Evolutionary conservation across 2,888 invertebrate genomes (phyloP).

Genomic region (Harpalus rufipes): DNA sequence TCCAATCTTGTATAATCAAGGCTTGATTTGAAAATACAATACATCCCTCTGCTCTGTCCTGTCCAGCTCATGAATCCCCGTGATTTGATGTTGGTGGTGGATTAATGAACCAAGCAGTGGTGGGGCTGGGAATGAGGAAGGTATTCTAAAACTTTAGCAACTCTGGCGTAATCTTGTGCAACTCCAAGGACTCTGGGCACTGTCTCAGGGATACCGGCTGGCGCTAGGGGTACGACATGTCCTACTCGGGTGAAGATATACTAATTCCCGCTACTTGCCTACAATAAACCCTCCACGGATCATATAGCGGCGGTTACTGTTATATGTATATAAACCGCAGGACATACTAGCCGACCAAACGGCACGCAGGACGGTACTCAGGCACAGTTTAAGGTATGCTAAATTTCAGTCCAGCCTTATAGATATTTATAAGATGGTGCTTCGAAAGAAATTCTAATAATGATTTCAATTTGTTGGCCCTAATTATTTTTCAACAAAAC

Average conservation of each 20-base stretch:
- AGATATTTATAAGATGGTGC: background rate
- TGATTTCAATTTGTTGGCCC: too few species aligned
- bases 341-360: constrained; percentile 60
- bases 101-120: constrained; percentile 65
- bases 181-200: constrained; percentile 21
- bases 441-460: too few species aligned
- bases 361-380: constrained; percentile 18
- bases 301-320: constrained; percentile 65
- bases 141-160: constrained; percentile 64
- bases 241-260: constrained; percentile 51
- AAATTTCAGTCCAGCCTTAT: background rate
- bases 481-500: too few species aligned
- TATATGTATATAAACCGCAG: constrained; percentile 67
- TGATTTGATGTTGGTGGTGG: constrained; percentile 62
- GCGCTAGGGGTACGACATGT: background rate
- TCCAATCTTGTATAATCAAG: background rate
- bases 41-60: background rate
- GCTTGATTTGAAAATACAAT: background rate
- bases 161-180: constrained; percentile 21
- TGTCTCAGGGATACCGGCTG: background rate
- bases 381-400: background rate
- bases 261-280: constrained; percentile 65
- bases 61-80: constrained; percentile 32
- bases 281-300: constrained; percentile 66
- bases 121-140: constrained; percentile 16